These are phyloP conservation scores for Proterorhinus semilunaris DNA, from an alignment of 2,113 vertebrate genomes.

Conservation along the genomic window DNA sequence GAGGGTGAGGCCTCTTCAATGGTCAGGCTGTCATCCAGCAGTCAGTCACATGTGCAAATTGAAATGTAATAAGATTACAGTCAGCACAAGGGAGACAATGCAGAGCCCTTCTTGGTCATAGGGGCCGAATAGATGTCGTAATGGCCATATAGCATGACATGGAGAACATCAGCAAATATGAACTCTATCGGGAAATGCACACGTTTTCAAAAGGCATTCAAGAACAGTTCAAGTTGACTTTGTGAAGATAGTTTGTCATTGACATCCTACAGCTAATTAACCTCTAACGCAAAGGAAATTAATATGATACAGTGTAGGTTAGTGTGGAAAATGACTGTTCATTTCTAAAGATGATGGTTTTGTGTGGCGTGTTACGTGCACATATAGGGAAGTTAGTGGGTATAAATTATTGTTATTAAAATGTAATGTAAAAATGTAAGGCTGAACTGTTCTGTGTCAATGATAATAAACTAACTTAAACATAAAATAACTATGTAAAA, in stretches of 20 bases:
- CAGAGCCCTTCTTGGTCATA: conserved; percentile 46
- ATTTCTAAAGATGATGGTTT: background rate
- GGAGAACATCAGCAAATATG: conserved; percentile 43
- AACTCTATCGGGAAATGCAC: conserved; percentile 33
- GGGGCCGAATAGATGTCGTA: conserved; percentile 47
- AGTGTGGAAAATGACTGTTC: conserved; percentile 1
- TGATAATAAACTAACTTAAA: background rate
- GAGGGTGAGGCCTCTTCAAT: conserved; percentile 47
- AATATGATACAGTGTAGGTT: conserved; percentile 4
- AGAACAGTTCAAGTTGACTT: conserved; percentile 17
- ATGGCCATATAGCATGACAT: conserved; percentile 30
- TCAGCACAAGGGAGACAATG: conserved; percentile 62
- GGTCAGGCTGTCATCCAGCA: conserved; percentile 67
- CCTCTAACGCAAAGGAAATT: conserved; percentile 4
- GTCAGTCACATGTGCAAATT: conserved; percentile 75
- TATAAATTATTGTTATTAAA: background rate
- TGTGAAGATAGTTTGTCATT: conserved; percentile 32
- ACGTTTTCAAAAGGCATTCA: conserved; percentile 10
- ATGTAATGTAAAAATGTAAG: background rate
- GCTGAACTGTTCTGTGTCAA: background rate
- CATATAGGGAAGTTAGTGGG: background rate
- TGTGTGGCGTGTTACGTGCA: background rate
- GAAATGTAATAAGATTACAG: conserved; percentile 72
- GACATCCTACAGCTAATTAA: conserved; percentile 38
- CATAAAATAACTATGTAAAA: background rate